These are phyloP conservation scores for Grantiella picta DNA, from an alignment of 2,113 vertebrate species.

Conservation along the genomic window DNA sequence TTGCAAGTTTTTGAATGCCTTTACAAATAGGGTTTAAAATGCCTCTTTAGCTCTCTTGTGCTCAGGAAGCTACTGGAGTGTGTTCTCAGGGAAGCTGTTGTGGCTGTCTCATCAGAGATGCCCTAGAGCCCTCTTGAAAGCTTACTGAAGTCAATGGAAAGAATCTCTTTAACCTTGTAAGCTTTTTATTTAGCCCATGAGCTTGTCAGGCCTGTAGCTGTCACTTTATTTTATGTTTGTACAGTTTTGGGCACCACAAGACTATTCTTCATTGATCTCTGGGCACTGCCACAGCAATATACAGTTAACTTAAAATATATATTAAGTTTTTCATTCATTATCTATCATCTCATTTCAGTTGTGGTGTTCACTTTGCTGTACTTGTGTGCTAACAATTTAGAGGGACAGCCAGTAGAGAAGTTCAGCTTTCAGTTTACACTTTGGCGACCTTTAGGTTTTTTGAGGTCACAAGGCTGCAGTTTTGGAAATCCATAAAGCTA, in stretches of 20 bases:
- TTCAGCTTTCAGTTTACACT: neutral
- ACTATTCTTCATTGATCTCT: neutral
- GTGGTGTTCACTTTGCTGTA: neutral
- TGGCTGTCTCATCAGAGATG: neutral
- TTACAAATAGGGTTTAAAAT: neutral
- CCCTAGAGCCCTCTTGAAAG: neutral
- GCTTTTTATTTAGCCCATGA: constrained; percentile 31
- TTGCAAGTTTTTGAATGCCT: neutral
- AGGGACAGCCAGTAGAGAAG: neutral
- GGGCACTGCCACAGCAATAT: neutral
- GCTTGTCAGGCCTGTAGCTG: neutral
- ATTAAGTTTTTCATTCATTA: neutral
- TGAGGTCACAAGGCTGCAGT: neutral
- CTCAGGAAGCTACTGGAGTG: neutral
- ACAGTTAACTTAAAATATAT: neutral
- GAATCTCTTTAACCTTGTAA: constrained; percentile 44
- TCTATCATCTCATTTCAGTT: neutral
- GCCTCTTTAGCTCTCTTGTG: neutral
- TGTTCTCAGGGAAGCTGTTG: neutral
- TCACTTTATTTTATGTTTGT: constrained; percentile 22
- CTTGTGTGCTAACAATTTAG: neutral
- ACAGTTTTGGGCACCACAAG: neutral
- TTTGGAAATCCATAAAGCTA: neutral
- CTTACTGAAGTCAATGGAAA: neutral
- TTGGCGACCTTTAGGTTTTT: neutral